phyloP scores from a whole-genome alignment of 2,888 invertebrate genomes.

The Aspidapion aeneum region DNA sequence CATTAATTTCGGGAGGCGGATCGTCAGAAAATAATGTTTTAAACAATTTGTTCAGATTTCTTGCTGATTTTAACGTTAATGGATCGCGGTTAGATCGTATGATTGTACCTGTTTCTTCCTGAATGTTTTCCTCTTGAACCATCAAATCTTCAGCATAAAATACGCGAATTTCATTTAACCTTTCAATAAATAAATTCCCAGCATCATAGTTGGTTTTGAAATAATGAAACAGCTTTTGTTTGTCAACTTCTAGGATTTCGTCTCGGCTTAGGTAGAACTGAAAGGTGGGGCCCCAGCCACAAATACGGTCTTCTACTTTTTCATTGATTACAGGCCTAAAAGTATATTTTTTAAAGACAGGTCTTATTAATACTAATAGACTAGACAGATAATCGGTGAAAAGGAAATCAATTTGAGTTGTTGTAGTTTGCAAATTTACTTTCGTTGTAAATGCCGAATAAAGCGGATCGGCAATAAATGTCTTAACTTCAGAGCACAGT shows the following conservation, averaged over 20 bases:
- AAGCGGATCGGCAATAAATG: slow-evolving; percentile 66
- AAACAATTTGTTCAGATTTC: no score
- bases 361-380: background rate
- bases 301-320: slow-evolving; percentile 72
- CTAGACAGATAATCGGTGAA: background rate
- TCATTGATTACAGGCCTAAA: slow-evolving; percentile 77
- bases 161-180: slow-evolving; percentile 62
- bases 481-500: slow-evolving; percentile 63
- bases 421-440: slow-evolving; percentile 21
- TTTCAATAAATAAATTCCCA: slow-evolving; percentile 59
- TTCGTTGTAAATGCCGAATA: slow-evolving; percentile 73
- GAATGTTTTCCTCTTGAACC: slow-evolving; percentile 60
- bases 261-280: slow-evolving; percentile 68
- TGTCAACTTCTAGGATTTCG: slow-evolving; percentile 51
- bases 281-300: slow-evolving; percentile 70
- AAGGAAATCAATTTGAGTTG: no score
- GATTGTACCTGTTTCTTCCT: slow-evolving; percentile 54
- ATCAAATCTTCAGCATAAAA: slow-evolving; percentile 69
- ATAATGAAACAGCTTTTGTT: slow-evolving; percentile 55
- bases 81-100: background rate
- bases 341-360: slow-evolving; percentile 10
- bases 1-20: no score
- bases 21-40: no score
- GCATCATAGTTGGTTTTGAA: slow-evolving; percentile 61
- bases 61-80: no score